Evolutionary conservation across 2,888 invertebrate species (phyloP).

Genomic region (Macrostomum cliftonense): DNA sequence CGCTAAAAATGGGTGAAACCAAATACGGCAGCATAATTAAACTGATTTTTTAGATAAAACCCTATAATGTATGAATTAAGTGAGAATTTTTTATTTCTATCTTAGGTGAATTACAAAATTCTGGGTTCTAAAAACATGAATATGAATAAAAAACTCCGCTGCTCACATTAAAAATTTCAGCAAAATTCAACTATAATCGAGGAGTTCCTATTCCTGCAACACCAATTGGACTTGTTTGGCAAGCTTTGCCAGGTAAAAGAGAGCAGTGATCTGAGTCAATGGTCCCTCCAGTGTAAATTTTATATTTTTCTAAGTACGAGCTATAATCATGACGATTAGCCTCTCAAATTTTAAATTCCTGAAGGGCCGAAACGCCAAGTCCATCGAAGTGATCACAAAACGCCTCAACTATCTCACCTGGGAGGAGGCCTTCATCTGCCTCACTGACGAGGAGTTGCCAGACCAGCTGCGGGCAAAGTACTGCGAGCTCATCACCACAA

Average conservation of each 20-base stretch:
- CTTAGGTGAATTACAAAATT: no score
- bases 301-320: no score
- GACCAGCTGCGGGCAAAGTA: slow-evolving; percentile 31
- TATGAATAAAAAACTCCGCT: no score
- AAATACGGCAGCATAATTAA: no score
- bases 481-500: slow-evolving; percentile 27
- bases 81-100: no score
- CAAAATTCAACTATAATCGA: slow-evolving; percentile 12
- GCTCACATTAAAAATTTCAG: no score
- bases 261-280: slow-evolving; percentile 10
- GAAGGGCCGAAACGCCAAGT: slow-evolving; percentile 30
- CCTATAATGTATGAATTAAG: no score
- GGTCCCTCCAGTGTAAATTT: neutral
- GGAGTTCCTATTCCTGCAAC: slow-evolving; percentile 28
- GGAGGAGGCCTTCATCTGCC: slow-evolving; percentile 30
- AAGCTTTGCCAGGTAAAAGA: slow-evolving; percentile 26
- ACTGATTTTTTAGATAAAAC: no score
- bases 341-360: neutral
- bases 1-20: no score
- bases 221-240: slow-evolving; percentile 31
- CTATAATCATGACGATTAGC: neutral
- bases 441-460: slow-evolving; percentile 24
- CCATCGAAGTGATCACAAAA: slow-evolving; percentile 28
- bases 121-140: no score
- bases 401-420: slow-evolving; percentile 30